Evolutionary conservation across 2,888 invertebrate genomes (phyloP).

Genomic region (Drosophila multiciliata): DNA sequence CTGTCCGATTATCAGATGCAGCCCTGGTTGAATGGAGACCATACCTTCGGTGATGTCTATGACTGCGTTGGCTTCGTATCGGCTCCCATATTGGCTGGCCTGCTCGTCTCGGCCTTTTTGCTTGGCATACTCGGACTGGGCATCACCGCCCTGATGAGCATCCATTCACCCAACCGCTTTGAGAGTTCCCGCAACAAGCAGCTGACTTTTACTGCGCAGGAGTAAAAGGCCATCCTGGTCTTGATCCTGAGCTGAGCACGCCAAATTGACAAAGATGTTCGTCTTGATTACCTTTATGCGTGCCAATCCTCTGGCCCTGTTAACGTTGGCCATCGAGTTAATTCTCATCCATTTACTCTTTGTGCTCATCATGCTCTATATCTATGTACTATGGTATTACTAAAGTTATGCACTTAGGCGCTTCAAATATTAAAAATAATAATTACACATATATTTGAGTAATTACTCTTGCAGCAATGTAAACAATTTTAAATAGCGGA

Average conservation of each 20-base stretch:
- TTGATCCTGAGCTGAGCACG: neutral
- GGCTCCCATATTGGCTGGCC: slow-evolving; percentile 95
- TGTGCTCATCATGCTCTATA: slow-evolving; percentile 76
- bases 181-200: slow-evolving; percentile 98
- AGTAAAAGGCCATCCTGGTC: slow-evolving; percentile 85
- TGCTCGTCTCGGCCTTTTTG: slow-evolving; percentile 92
- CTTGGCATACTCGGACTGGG: slow-evolving; percentile 92
- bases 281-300: slow-evolving; percentile 66
- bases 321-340: slow-evolving; percentile 80
- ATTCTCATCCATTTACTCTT: slow-evolving; percentile 81
- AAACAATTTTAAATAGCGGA: neutral
- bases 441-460: slow-evolving; percentile 11
- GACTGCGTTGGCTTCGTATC: slow-evolving; percentile 97
- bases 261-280: slow-evolving; percentile 63
- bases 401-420: slow-evolving; percentile 38
- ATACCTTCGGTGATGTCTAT: slow-evolving; percentile 90
- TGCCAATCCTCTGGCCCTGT: slow-evolving; percentile 73
- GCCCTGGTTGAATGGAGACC: slow-evolving; percentile 86
- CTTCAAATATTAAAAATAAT: slow-evolving; percentile 17
- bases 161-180: slow-evolving; percentile 98
- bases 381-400: slow-evolving; percentile 80
- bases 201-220: slow-evolving; percentile 91
- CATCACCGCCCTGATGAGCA: slow-evolving; percentile 94
- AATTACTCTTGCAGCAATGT: neutral
- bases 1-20: slow-evolving; percentile 87